Conservation (phyloP, 2,113 vertebrate species). For the Nannobrachium achirus region DNA sequence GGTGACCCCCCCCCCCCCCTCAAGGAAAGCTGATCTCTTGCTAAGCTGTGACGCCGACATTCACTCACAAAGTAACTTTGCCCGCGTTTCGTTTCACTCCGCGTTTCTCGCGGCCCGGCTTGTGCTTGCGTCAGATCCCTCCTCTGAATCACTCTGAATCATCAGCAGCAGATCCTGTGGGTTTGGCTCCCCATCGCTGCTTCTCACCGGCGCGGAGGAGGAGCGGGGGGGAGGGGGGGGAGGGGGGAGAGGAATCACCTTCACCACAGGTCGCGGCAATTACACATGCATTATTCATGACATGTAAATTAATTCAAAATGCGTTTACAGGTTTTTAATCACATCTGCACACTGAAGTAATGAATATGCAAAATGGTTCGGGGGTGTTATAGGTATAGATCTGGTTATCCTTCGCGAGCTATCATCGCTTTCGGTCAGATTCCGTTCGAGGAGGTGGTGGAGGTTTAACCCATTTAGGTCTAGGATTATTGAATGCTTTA, state of each 20-base stretch:
- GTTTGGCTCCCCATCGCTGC: neutral
- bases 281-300: conserved; percentile 76
- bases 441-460: conserved; percentile 33
- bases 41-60: conserved; percentile 69
- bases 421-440: conserved; percentile 47
- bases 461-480: neutral
- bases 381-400: conserved; percentile 50
- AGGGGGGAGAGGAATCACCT: conserved; percentile 72
- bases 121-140: conserved; percentile 44
- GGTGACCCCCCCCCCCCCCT: conserved; percentile 35
- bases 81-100: conserved; percentile 30
- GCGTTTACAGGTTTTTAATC: conserved; percentile 79
- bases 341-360: conserved; percentile 70
- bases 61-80: conserved; percentile 59
- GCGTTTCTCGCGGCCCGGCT: conserved; percentile 45
- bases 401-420: conserved; percentile 52
- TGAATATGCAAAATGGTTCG: conserved; percentile 72
- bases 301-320: conserved; percentile 70
- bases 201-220: neutral
- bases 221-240: conserved; percentile 37
- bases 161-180: conserved; percentile 37
- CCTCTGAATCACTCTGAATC: conserved; percentile 61
- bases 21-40: conserved; percentile 63
- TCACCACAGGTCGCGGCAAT: conserved; percentile 71
- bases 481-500: too few species aligned